phyloP scores from a whole-genome alignment of 2,113 vertebrate genomes.

The Gopherus flavomarginatus region DNA sequence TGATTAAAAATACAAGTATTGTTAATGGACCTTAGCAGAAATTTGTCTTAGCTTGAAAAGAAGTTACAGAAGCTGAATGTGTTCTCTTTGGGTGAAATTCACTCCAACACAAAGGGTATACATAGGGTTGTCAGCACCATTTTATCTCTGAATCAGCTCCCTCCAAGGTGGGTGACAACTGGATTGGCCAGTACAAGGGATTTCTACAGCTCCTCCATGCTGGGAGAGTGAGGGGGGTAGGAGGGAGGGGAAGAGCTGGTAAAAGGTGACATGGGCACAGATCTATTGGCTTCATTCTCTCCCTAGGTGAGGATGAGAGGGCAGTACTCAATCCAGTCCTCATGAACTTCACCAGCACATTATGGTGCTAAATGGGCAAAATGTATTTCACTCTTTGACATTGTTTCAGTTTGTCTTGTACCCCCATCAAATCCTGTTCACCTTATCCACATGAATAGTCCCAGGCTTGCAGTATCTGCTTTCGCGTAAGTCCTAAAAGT shows the following conservation, averaged over 20 bases:
- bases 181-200: neutral
- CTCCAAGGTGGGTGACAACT: neutral
- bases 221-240: neutral
- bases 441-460: neutral
- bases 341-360: neutral
- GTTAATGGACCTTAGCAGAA: constrained; percentile 69
- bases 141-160: neutral
- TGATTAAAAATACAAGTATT: constrained; percentile 70
- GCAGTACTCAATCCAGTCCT: neutral
- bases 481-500: neutral
- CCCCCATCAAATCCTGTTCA: neutral
- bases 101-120: neutral
- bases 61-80: neutral
- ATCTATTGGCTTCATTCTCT: constrained; percentile 6
- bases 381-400: neutral
- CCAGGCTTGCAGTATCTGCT: neutral
- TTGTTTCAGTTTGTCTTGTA: neutral
- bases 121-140: neutral
- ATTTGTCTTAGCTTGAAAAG: constrained; percentile 67
- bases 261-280: neutral
- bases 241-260: neutral
- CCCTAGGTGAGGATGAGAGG: neutral
- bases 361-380: neutral
- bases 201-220: neutral
- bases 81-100: constrained; percentile 29